These are phyloP conservation scores for Globodera rostochiensis DNA, from an alignment of 1,140 invertebrate species.

Conservation along the genomic window DNA sequence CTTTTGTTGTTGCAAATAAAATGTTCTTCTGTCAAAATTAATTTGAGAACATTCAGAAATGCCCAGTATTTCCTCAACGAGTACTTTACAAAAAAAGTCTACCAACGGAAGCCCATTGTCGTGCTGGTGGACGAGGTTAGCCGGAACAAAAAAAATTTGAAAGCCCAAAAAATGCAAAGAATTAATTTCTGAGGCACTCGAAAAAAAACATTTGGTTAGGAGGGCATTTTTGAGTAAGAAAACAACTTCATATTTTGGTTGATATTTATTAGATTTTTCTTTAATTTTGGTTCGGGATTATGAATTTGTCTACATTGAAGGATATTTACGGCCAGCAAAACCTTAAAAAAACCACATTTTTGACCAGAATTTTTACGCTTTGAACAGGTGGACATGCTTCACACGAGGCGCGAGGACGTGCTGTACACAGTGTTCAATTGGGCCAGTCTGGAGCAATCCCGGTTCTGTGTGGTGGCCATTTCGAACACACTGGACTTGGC, in stretches of 20 bases:
- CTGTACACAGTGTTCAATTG: conserved; percentile 96
- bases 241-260: no score
- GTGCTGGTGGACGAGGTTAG: conserved; percentile 83
- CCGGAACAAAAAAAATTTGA: background rate
- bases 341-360: background rate
- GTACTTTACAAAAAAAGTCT: conserved; percentile 73
- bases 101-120: conserved; percentile 74
- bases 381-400: conserved; percentile 82
- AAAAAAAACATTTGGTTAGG: no score
- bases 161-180: no score
- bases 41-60: conserved; percentile 74
- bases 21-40: conserved; percentile 72
- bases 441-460: conserved; percentile 78
- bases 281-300: no score
- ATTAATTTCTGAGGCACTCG: no score
- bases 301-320: no score
- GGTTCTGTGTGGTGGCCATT: conserved; percentile 87
- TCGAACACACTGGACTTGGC: conserved; percentile 99
- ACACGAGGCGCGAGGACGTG: conserved; percentile 88
- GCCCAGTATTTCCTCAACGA: conserved; percentile 79
- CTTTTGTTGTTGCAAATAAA: background rate
- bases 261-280: no score
- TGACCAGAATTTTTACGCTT: background rate
- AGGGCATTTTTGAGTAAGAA: no score
- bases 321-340: no score